A percentile compares a stretch with the other conserved stretches of the same genome.
These are phyloP conservation scores for Protodeltote pygarga DNA, from an alignment of 2,888 invertebrate species.

Conservation along the genomic window DNA sequence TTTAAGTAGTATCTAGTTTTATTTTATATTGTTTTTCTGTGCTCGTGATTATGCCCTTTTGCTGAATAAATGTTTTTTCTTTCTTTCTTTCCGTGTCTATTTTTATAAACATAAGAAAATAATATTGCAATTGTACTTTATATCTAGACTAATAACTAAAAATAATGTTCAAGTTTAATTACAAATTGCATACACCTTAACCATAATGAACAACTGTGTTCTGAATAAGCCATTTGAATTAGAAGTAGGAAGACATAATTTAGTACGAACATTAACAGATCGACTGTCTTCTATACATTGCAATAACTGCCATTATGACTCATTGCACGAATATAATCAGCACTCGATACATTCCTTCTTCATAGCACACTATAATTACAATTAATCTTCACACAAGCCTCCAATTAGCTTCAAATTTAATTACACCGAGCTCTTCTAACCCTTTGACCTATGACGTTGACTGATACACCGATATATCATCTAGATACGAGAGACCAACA, in stretches of 20 bases:
- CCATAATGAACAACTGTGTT: no score
- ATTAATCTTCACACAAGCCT: constrained; percentile 42
- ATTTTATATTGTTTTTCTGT: no score
- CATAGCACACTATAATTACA: constrained; percentile 30
- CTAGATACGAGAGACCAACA: constrained; percentile 66
- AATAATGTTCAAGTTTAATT: no score
- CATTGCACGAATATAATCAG: constrained; percentile 7
- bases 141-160: no score
- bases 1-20: no score
- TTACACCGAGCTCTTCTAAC: constrained; percentile 45
- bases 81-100: no score
- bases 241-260: constrained; percentile 10
- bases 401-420: constrained; percentile 51
- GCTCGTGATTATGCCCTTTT: no score
- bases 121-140: no score
- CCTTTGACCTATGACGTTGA: constrained; percentile 60
- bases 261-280: constrained; percentile 15
- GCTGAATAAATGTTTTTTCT: no score
- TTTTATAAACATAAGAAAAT: no score
- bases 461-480: constrained; percentile 70
- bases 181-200: constrained; percentile 6
- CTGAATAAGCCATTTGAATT: constrained; percentile 6
- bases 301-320: constrained; percentile 11
- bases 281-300: constrained; percentile 12
- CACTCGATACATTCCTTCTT: constrained; percentile 4